Percentiles rank a stretch among this genome's conserved stretches.
These are phyloP conservation scores for Lasioglossum calceatum DNA, from an alignment of 2,888 invertebrate species.

Conservation along the genomic window DNA sequence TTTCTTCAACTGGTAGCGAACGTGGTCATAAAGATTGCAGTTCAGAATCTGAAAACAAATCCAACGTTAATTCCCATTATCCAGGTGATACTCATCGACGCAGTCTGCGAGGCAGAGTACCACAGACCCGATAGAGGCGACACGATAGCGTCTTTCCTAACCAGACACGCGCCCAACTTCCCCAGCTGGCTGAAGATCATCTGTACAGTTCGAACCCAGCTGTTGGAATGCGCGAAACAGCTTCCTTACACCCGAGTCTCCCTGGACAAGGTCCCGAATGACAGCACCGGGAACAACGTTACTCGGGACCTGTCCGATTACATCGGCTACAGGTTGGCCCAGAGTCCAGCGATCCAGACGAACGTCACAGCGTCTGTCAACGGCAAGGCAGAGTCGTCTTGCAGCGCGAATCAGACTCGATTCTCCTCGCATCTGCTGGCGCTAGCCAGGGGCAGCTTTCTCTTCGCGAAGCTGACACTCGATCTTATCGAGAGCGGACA, in stretches of 20 bases:
- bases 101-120: slow-evolving; percentile 97
- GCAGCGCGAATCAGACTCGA: slow-evolving; percentile 89
- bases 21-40: too few relatives aligned
- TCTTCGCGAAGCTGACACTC: slow-evolving; percentile 95
- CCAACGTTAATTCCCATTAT: background rate
- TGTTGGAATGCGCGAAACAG: slow-evolving; percentile 92
- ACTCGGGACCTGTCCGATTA: slow-evolving; percentile 95
- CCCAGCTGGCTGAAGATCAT: slow-evolving; percentile 97
- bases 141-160: slow-evolving; percentile 95
- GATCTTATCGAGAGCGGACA: slow-evolving; percentile 97
- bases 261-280: slow-evolving; percentile 89
- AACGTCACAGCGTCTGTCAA: slow-evolving; percentile 90
- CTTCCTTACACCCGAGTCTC: slow-evolving; percentile 92
- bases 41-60: too few relatives aligned
- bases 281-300: slow-evolving; percentile 87
- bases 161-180: slow-evolving; percentile 90
- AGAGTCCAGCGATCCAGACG: slow-evolving; percentile 92
- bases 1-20: background rate
- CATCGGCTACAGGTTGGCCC: slow-evolving; percentile 92
- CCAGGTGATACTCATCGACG: slow-evolving; percentile 95
- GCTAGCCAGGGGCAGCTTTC: slow-evolving; percentile 94
- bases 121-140: slow-evolving; percentile 97
- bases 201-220: slow-evolving; percentile 93
- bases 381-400: slow-evolving; percentile 87
- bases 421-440: slow-evolving; percentile 94